Evolutionary conservation across 37 sponge, comb jelly and placozoan species (phyloP).

Genomic region (Eunapius fragilis): DNA sequence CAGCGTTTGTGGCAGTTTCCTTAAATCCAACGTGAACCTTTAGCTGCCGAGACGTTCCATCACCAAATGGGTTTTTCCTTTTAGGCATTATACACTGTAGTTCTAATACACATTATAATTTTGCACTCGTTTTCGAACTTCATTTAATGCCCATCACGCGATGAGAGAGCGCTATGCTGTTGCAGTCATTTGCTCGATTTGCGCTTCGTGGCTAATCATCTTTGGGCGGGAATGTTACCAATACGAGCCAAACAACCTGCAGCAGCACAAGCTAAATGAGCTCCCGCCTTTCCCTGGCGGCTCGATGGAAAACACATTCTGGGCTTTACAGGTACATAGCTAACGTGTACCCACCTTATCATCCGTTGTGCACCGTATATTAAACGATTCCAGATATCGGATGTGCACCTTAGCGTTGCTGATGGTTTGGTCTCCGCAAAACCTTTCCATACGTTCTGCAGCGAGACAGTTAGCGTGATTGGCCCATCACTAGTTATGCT

Average conservation of each 20-base stretch:
- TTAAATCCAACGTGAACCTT: constrained; percentile 71
- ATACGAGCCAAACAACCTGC: background rate
- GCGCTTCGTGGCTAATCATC: constrained; percentile 21
- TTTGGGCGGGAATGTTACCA: constrained; percentile 31
- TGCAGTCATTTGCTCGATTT: constrained; percentile 11
- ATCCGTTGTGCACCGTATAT: background rate
- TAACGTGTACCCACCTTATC: too few relatives aligned
- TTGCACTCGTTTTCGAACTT: background rate
- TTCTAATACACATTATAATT: background rate
- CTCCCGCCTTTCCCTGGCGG: constrained; percentile 51
- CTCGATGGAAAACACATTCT: constrained; percentile 65
- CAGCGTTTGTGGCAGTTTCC: constrained; percentile 56
- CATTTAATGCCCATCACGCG: constrained; percentile 3
- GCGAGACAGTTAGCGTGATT: constrained; percentile 6
- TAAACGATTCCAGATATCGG: constrained; percentile 66
- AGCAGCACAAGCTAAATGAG: background rate
- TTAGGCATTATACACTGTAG: constrained; percentile 54
- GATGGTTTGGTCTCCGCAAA: background rate
- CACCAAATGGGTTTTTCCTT: constrained; percentile 68
- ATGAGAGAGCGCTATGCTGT: background rate
- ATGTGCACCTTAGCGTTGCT: constrained; percentile 78
- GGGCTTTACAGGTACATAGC: constrained; percentile 79
- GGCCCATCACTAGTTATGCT: constrained; percentile 58
- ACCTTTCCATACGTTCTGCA: constrained; percentile 29
- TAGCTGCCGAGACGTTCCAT: constrained; percentile 56